phyloP scores from a whole-genome alignment of 30 jellyfish, hydroid and myxozoan genomes.

The Aurelia coerulea region DNA sequence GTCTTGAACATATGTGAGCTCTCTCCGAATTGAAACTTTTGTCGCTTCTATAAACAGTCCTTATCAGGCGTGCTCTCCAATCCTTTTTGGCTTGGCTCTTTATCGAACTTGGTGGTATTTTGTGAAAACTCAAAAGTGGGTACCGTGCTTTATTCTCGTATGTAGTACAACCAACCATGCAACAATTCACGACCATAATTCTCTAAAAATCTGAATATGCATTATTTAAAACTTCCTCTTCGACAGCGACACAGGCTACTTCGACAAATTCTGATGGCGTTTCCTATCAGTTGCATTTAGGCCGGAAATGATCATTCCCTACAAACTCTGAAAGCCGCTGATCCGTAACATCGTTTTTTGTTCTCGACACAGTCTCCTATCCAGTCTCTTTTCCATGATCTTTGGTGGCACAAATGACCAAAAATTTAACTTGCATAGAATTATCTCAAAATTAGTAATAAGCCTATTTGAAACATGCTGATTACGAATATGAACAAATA shows the following conservation, averaged over 20 bases:
- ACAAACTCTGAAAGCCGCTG: constrained; percentile 25
- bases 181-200: constrained; percentile 36
- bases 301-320: constrained; percentile 63
- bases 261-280: constrained; percentile 6
- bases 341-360: constrained; percentile 50
- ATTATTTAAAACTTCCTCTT: too few relatives aligned
- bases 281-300: constrained; percentile 1
- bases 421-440: too few relatives aligned
- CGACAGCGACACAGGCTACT: too few relatives aligned
- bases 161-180: constrained; percentile 35
- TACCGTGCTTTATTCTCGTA: constrained; percentile 16
- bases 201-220: too few relatives aligned
- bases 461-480: too few relatives aligned
- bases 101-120: constrained; percentile 28
- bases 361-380: constrained; percentile 43
- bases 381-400: constrained; percentile 24
- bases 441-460: too few relatives aligned
- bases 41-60: constrained; percentile 40
- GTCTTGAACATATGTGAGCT: constrained; percentile 46
- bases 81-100: constrained; percentile 34
- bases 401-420: too few relatives aligned
- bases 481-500: too few relatives aligned
- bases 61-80: constrained; percentile 38
- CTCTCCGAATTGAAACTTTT: constrained; percentile 46
- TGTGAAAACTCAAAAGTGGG: constrained; percentile 35